A percentile compares a stretch with the other conserved stretches of the same genome.
These are phyloP conservation scores for Ophthalmolycus amberensis DNA, from an alignment of 2,113 vertebrate species.

Conservation along the genomic window DNA sequence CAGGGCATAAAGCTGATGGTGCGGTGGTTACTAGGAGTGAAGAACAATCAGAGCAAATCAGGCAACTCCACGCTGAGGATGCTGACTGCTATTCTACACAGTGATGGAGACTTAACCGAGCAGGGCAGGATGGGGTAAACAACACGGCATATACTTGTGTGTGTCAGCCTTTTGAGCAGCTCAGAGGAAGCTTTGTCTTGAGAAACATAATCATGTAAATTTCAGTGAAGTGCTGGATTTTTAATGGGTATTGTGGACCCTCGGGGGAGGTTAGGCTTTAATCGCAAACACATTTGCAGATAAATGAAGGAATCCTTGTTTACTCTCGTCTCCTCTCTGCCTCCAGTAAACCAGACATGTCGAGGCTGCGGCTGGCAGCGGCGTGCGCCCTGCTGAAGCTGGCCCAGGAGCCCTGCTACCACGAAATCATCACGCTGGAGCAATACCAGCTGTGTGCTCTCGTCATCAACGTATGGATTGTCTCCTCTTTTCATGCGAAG, in stretches of 20 bases:
- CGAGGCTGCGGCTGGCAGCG: slow-evolving; percentile 93
- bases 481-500: too few species aligned
- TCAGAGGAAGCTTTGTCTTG: not conserved
- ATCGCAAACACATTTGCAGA: not conserved
- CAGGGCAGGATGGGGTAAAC: slow-evolving; percentile 96
- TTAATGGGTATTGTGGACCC: slow-evolving; percentile 3
- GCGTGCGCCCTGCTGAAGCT: slow-evolving; percentile 95
- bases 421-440: slow-evolving; percentile 98
- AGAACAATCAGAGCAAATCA: slow-evolving; percentile 99
- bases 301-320: slow-evolving; percentile 18
- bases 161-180: not conserved
- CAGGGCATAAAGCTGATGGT: slow-evolving; percentile 99
- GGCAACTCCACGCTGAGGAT: slow-evolving; percentile 97
- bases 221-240: slow-evolving; percentile 9
- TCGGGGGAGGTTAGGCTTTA: not conserved
- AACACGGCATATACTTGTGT: not conserved
- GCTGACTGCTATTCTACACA: slow-evolving; percentile 96
- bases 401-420: slow-evolving; percentile 98
- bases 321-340: not conserved
- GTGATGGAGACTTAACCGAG: slow-evolving; percentile 97
- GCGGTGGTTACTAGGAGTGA: slow-evolving; percentile 97
- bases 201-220: slow-evolving; percentile 10
- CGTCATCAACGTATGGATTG: slow-evolving; percentile 91
- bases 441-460: slow-evolving; percentile 97
- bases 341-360: slow-evolving; percentile 98